Conservation (phyloP, 2,888 invertebrate species). For the Desoria tigrina region DNA sequence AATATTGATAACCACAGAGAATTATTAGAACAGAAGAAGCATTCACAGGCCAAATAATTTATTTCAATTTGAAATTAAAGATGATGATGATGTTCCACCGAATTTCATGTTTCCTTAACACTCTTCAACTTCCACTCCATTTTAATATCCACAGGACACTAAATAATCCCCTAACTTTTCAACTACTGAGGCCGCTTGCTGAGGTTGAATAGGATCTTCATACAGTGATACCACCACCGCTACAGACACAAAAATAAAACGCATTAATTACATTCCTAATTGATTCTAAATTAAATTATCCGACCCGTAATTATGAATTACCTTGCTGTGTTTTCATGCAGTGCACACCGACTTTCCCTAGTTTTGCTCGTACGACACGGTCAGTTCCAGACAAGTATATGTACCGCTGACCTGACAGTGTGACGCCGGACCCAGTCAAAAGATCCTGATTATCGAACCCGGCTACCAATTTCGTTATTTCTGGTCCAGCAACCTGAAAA, state of each 20-base stretch:
- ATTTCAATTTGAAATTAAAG: no score
- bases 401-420: constrained; percentile 88
- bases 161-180: constrained; percentile 97
- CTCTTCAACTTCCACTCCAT: no score
- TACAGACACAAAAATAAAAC: constrained; percentile 62
- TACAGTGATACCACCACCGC: constrained; percentile 92
- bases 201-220: constrained; percentile 94
- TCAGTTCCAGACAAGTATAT: constrained; percentile 94
- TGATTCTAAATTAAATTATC: background rate
- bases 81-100: no score
- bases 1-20: no score
- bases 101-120: no score
- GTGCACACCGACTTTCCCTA: constrained; percentile 89
- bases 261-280: background rate
- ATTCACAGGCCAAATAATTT: no score
- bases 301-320: constrained; percentile 58
- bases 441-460: constrained; percentile 88
- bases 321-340: constrained; percentile 96
- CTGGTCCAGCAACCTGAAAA: constrained; percentile 86
- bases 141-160: constrained; percentile 93
- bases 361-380: constrained; percentile 88
- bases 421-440: constrained; percentile 85
- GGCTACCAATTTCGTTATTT: constrained; percentile 83
- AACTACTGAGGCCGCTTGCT: constrained; percentile 93
- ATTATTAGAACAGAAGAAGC: no score